Evolutionary conservation across 1,140 invertebrate genomes (phyloP).

Genomic region (Acromyrmex heyeri): DNA sequence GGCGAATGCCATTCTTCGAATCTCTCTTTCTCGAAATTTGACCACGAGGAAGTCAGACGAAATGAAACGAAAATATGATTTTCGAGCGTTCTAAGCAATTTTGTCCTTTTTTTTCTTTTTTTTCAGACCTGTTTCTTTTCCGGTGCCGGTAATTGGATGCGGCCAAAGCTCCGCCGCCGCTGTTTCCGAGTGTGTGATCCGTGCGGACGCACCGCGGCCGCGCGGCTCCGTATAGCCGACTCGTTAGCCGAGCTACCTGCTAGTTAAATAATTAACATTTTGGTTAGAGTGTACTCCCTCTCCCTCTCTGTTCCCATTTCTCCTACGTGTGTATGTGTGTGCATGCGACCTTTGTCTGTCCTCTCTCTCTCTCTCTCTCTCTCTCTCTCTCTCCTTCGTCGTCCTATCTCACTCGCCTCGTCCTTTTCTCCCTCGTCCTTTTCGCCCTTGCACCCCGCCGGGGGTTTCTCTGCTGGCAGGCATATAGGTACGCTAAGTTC

Average conservation of each 20-base stretch:
- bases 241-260: slow-evolving; percentile 82
- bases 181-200: slow-evolving; percentile 53
- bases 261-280: slow-evolving; percentile 86
- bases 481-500: slow-evolving; percentile 78
- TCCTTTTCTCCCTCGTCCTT: slow-evolving; percentile 46
- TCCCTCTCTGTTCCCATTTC: slow-evolving; percentile 31
- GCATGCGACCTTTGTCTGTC: slow-evolving; percentile 38
- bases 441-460: slow-evolving; percentile 55
- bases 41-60: background rate
- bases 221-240: slow-evolving; percentile 75
- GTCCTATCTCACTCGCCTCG: slow-evolving; percentile 57
- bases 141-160: slow-evolving; percentile 59
- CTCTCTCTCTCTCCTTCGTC: slow-evolving; percentile 22
- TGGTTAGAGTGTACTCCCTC: slow-evolving; percentile 80
- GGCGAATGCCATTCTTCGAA: background rate
- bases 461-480: slow-evolving; percentile 49
- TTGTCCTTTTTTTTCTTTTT: background rate
- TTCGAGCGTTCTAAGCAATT: slow-evolving; percentile 6
- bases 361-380: slow-evolving; percentile 14
- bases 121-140: slow-evolving; percentile 55
- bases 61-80: slow-evolving; percentile 20
- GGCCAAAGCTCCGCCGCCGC: slow-evolving; percentile 2
- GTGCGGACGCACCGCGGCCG: slow-evolving; percentile 42
- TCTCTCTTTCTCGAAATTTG: background rate
- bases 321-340: background rate